A percentile compares a stretch with the other conserved stretches of the same genome.
Conservation (phyloP, 1,140 invertebrate genomes). For the Hylaeus anthracinus region DNA sequence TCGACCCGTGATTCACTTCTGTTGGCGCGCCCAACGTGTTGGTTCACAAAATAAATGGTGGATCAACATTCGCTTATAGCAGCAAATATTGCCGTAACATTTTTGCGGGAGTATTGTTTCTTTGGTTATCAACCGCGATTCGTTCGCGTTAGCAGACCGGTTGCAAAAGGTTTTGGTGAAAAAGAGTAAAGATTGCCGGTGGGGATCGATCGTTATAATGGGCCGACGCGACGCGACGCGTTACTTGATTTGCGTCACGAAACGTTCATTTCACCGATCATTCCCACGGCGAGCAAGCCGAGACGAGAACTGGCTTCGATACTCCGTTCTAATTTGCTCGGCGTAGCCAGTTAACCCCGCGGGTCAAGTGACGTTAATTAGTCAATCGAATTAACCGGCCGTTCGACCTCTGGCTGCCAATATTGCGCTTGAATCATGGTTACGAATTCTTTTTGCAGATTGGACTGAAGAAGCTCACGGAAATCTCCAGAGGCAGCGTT, state of each 20-base stretch:
- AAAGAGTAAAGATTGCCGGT: not conserved
- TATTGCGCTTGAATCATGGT: constrained; percentile 40
- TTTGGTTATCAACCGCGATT: not conserved
- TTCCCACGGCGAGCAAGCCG: constrained; percentile 69
- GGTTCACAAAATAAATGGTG: constrained; percentile 28
- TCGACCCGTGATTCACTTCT: not conserved
- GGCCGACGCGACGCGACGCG: too few relatives aligned
- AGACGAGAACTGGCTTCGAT: constrained; percentile 2
- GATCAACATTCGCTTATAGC: constrained; percentile 9
- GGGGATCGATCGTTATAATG: not conserved
- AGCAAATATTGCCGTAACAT: constrained; percentile 28
- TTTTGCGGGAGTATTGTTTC: not conserved
- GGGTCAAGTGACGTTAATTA: constrained; percentile 66
- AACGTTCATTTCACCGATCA: not conserved
- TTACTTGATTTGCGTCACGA: not conserved
- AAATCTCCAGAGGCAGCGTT: constrained; percentile 86
- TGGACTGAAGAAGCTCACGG: constrained; percentile 84
- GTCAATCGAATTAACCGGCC: constrained; percentile 60
- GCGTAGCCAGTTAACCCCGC: constrained; percentile 51
- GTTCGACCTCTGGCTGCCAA: constrained; percentile 53
- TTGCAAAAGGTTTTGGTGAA: not conserved
- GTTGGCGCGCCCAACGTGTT: not conserved
- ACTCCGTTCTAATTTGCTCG: constrained; percentile 48
- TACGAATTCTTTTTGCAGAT: constrained; percentile 78
- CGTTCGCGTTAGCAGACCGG: too few relatives aligned